Base-by-base conservation (phyloP, 1,140 invertebrate genomes). In the Ceratosolen fusciceps region DNA sequence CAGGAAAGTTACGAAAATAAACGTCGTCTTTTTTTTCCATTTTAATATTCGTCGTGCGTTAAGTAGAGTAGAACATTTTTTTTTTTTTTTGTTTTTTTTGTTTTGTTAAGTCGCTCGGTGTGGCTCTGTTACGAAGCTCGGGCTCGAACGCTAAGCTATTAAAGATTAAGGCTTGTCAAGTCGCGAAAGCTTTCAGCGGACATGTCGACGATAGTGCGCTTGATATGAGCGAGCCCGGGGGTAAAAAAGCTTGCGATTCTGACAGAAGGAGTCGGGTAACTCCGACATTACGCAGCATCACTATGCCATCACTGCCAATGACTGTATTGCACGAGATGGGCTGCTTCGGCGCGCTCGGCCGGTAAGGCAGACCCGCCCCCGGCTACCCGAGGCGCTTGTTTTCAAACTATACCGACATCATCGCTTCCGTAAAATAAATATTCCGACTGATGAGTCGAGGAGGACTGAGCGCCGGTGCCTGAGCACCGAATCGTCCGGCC, bases 281-380 rank as follows among this genome's bases (percentile, higher is more conserved):
- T 74, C n/a, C 71, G 74, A 80, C 79, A 74, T 83, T 81, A 58
- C 74, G 75, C 79, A 77, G 82, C 80, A 84, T 84, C 74, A 79
- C 80, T 79, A 34, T 37, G 60, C 31, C 60, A 65, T 65, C 60
- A 65, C 60, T 65, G 37, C 56, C 68, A 34, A 79, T 79, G 77
- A 79, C 52, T 79, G 58, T 73, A 70, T 67, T 29, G 16, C 10
- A 73, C 21, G 29, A 58, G 71, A 73, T 71, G 52, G 58, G 24
- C 39, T 31, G n/a, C 39, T 74, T n/a, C 26, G 58, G 37, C 21
- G 14, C 29, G 54, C 62, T 54, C 31, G 62, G 68, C 68, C 74
- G 74, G 68, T 76, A 76, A 76, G 67, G 47, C 47, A 76, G 74
- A 16, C 29, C 10, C 31, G 24, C n/a, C n/a, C n/a, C 1, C 29